Conservation (phyloP, 2,888 invertebrate species). For the Hirtodrosophila trivittata region DNA sequence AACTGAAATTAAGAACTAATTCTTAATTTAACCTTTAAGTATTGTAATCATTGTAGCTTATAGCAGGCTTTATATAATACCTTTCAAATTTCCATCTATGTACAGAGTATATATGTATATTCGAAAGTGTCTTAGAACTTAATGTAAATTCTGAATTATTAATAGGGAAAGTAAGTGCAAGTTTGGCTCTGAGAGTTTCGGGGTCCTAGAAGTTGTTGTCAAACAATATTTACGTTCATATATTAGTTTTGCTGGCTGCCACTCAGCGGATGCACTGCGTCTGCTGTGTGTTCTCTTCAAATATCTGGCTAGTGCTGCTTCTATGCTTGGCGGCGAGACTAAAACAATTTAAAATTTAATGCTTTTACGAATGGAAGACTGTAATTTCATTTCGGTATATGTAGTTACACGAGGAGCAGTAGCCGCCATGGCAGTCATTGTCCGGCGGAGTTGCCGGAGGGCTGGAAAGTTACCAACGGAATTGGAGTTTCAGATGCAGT, state of each 20-base stretch:
- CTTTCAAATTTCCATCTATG: too few species aligned
- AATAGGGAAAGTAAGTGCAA: too few species aligned
- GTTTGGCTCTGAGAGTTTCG: too few species aligned
- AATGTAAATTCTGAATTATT: too few species aligned
- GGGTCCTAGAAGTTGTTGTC: conserved; percentile 18
- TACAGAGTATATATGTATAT: too few species aligned
- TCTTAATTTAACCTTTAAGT: too few species aligned
- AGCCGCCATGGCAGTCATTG: conserved; percentile 38
- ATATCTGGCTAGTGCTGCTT: conserved; percentile 23
- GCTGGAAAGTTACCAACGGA: conserved; percentile 12
- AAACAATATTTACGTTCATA: conserved; percentile 10
- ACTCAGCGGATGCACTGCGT: conserved; percentile 17
- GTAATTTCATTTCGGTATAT: conserved; percentile 49
- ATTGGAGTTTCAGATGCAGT: not conserved
- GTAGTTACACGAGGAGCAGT: conserved; percentile 18
- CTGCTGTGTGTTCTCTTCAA: conserved; percentile 17
- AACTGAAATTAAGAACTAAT: too few species aligned
- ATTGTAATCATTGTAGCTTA: too few species aligned
- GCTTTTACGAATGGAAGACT: conserved; percentile 21
- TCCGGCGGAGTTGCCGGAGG: conserved; percentile 27
- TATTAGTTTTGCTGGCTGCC: conserved; percentile 19
- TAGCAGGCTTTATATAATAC: too few species aligned
- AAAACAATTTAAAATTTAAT: conserved; percentile 51
- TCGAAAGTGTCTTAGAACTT: too few species aligned
- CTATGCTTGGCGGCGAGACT: conserved; percentile 12